phyloP scores from a whole-genome alignment of 1,140 invertebrate species.

The Macrostomum lignano region DNA sequence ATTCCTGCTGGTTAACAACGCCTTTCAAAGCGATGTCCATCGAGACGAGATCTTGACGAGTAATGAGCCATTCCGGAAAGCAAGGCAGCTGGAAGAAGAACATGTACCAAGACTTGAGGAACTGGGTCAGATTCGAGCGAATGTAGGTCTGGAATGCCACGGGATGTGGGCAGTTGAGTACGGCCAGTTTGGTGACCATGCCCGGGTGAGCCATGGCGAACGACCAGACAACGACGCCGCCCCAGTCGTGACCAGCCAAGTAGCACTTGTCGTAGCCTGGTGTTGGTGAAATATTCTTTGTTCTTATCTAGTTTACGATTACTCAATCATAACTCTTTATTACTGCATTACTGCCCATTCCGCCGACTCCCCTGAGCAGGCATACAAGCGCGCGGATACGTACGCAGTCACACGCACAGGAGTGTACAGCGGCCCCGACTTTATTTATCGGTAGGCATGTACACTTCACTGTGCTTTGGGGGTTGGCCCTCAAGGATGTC shows the following conservation, averaged over 20 bases:
- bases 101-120: constrained; percentile 36
- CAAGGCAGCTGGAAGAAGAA: constrained; percentile 42
- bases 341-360: too few species aligned
- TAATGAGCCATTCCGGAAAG: constrained; percentile 37
- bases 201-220: constrained; percentile 37
- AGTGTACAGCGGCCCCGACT: too few species aligned
- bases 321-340: too few species aligned
- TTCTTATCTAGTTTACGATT: too few species aligned
- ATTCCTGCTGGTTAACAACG: neutral
- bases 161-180: constrained; percentile 45
- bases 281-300: too few species aligned
- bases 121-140: constrained; percentile 30
- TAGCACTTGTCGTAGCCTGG: too few species aligned
- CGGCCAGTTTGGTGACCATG: constrained; percentile 40
- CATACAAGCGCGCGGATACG: too few species aligned
- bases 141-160: constrained; percentile 36
- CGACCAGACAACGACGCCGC: constrained; percentile 34
- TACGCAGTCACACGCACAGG: too few species aligned
- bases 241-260: constrained; percentile 50
- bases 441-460: too few species aligned
- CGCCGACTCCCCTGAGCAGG: too few species aligned
- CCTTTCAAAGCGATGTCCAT: constrained; percentile 35
- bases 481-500: too few species aligned
- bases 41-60: constrained; percentile 36
- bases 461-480: too few species aligned